These are phyloP conservation scores for Fistularia commersonii DNA, from an alignment of 2,797 vertebrate species.

Conservation along the genomic window DNA sequence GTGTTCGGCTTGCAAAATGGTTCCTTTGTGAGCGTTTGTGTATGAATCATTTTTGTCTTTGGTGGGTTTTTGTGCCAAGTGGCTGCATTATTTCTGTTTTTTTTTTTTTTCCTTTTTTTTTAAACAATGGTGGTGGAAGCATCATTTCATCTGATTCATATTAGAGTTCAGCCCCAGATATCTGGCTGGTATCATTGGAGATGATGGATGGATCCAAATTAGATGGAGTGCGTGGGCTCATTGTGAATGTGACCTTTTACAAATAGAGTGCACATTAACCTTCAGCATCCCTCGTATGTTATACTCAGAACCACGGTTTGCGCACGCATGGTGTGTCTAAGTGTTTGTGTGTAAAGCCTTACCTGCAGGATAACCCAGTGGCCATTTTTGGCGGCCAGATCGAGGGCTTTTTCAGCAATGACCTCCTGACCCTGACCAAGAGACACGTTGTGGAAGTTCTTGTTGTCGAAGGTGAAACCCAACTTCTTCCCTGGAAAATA, in stretches of 20 bases:
- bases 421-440: constrained; percentile 93
- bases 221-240: neutral
- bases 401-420: constrained; percentile 86
- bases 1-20: constrained; percentile 6
- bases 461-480: constrained; percentile 84
- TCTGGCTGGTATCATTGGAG: too few relatives aligned
- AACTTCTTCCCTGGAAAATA: constrained; percentile 58
- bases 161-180: neutral
- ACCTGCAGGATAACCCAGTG: constrained; percentile 93
- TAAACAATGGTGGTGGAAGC: neutral
- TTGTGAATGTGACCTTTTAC: too few relatives aligned
- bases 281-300: too few relatives aligned
- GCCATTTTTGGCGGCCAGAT: constrained; percentile 82
- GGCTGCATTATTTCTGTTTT: neutral
- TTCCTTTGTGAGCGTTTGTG: neutral
- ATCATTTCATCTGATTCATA: neutral
- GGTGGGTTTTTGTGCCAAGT: neutral
- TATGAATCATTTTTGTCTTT: neutral
- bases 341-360: constrained; percentile 1
- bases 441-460: constrained; percentile 93
- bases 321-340: neutral
- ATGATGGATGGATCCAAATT: neutral
- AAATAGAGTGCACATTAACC: too few relatives aligned
- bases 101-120: constrained; percentile 7
- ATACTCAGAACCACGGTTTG: too few relatives aligned